Conservation (phyloP, 1,140 invertebrate genomes). For the Oppia nitens region DNA sequence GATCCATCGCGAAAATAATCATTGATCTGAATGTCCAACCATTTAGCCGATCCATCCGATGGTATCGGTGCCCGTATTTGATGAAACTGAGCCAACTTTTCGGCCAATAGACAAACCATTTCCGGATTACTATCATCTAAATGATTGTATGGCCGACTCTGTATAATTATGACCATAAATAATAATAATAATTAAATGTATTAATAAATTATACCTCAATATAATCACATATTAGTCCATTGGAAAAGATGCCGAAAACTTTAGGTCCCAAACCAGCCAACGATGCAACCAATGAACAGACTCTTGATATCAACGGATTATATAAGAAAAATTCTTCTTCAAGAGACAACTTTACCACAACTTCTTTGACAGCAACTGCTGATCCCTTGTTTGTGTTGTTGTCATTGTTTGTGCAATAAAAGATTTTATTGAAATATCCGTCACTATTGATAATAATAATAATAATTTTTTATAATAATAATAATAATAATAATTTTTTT, state of each 20-base stretch:
- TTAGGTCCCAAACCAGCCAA: background rate
- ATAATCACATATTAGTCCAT: background rate
- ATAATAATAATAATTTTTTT: too few species aligned
- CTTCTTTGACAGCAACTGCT: background rate
- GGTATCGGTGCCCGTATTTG: background rate
- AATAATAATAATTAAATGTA: background rate
- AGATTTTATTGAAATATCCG: background rate
- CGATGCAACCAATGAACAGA: background rate
- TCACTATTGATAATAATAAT: background rate
- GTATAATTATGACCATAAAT: background rate
- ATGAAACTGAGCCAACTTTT: background rate
- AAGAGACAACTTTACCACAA: background rate
- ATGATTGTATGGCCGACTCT: conserved; percentile 4
- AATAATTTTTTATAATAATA: too few species aligned
- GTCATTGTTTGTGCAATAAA: background rate
- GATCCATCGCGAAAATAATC: background rate
- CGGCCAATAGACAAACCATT: background rate
- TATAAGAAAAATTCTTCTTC: background rate
- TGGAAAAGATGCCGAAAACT: background rate
- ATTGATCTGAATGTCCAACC: background rate
- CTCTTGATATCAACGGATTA: background rate
- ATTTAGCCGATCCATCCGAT: background rate
- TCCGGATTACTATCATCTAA: background rate
- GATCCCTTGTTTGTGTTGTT: background rate
- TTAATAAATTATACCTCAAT: background rate